Evolutionary conservation across 35 echinoderm and acorn worm species (phyloP).

Genomic region (Stichopus chloronotus): DNA sequence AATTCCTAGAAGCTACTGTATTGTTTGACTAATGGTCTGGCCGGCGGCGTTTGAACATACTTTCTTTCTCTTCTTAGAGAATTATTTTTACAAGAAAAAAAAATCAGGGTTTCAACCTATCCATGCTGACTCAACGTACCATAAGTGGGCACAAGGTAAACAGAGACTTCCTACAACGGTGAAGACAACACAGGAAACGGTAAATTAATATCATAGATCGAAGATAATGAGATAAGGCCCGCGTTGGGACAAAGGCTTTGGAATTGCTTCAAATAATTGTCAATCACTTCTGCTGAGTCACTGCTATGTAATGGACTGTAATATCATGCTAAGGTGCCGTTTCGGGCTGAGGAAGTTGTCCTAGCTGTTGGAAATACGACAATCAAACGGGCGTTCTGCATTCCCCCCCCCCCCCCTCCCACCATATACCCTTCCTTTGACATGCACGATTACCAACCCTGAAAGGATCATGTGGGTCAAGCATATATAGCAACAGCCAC

Average conservation of each 20-base stretch:
- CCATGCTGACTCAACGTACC: neutral
- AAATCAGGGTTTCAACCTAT: too few species aligned
- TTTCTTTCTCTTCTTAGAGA: too few species aligned
- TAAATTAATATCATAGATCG: slow-evolving; percentile 45
- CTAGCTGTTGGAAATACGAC: neutral
- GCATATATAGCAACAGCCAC: too few species aligned
- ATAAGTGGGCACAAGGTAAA: neutral
- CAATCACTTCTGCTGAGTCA: slow-evolving; percentile 29
- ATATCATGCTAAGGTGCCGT: neutral
- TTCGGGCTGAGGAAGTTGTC: neutral
- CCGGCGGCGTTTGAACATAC: too few species aligned
- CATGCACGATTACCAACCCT: too few species aligned
- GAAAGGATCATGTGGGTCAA: too few species aligned
- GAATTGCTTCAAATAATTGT: slow-evolving; percentile 30
- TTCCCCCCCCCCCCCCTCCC: too few species aligned
- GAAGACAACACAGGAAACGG: slow-evolving; percentile 1
- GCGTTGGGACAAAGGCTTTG: neutral
- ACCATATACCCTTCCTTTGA: too few species aligned
- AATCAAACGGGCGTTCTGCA: too few species aligned
- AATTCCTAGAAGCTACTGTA: neutral
- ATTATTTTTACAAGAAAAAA: too few species aligned
- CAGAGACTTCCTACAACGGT: neutral
- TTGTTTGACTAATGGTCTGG: neutral
- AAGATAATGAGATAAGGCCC: neutral
- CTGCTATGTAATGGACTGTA: neutral